Conservation (phyloP, 2,113 vertebrate species). For the Furnarius figulus region DNA sequence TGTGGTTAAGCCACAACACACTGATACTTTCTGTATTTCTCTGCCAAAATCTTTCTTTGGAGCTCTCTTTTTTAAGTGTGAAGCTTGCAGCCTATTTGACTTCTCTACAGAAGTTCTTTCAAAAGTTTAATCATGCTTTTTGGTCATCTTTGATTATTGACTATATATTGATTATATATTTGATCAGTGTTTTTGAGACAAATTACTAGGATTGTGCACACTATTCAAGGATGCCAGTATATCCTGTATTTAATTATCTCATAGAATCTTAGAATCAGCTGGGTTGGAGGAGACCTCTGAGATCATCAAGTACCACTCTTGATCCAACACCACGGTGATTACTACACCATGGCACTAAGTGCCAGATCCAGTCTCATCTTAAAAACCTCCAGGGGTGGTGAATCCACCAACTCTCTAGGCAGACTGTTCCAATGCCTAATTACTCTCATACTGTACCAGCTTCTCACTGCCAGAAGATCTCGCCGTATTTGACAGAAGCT, state of each 20-base stretch:
- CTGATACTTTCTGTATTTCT: neutral
- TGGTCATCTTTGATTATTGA: neutral
- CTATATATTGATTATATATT: neutral
- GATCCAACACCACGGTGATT: no score
- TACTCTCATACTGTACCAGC: neutral
- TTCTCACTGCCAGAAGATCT: neutral
- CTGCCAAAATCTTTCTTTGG: neutral
- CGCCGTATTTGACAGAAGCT: neutral
- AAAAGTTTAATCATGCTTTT: neutral
- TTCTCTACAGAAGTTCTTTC: neutral
- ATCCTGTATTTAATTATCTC: neutral
- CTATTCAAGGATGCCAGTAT: neutral
- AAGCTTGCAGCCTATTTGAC: neutral
- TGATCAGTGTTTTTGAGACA: neutral
- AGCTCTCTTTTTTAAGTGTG: neutral
- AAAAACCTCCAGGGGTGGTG: no score
- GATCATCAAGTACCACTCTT: no score
- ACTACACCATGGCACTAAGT: no score
- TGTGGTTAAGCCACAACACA: neutral
- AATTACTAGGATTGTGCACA: neutral
- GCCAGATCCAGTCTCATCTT: no score
- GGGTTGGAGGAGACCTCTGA: no score
- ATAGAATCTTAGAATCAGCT: neutral
- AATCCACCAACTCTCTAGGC: no score
- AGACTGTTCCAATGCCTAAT: no score